phyloP scores from a whole-genome alignment of 2,113 vertebrate genomes.

The Centropus unirufus region DNA sequence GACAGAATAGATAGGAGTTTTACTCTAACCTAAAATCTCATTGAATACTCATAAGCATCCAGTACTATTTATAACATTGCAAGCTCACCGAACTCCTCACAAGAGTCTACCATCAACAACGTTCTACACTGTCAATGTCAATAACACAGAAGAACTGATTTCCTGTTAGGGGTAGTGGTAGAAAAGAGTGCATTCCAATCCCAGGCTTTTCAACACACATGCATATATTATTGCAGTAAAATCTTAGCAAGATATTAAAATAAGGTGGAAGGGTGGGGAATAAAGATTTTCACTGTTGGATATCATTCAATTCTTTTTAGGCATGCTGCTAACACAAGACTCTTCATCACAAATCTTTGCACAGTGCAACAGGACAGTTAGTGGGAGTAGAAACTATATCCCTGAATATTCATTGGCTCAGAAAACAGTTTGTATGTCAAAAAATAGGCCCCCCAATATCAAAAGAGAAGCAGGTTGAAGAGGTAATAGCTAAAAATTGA shows the following conservation, averaged over 20 bases:
- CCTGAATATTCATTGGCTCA: not conserved
- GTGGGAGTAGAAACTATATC: not conserved
- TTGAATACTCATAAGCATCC: not conserved
- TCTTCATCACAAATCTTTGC: not conserved
- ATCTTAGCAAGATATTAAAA: not conserved
- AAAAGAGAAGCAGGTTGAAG: not conserved
- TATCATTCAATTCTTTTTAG: not conserved
- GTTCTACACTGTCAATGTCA: not conserved
- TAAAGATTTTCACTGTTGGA: not conserved
- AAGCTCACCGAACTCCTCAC: not conserved
- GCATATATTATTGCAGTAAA: not conserved
- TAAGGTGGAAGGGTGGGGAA: fast-evolving
- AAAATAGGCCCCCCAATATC: not conserved
- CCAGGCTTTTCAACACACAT: not conserved
- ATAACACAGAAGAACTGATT: not conserved
- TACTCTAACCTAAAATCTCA: not conserved
- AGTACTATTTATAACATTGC: not conserved
- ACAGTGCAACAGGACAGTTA: not conserved
- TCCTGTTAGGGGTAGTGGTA: not conserved
- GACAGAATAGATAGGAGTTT: not conserved
- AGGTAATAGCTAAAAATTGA: not conserved
- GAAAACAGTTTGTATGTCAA: not conserved
- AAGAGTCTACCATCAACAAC: not conserved
- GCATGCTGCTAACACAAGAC: not conserved
- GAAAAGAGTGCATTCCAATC: not conserved